Evolutionary conservation across 2,797 vertebrate genomes (phyloP), one percentile per base, ranked within the genome.

Genomic region (Nothura maculosa): DNA sequence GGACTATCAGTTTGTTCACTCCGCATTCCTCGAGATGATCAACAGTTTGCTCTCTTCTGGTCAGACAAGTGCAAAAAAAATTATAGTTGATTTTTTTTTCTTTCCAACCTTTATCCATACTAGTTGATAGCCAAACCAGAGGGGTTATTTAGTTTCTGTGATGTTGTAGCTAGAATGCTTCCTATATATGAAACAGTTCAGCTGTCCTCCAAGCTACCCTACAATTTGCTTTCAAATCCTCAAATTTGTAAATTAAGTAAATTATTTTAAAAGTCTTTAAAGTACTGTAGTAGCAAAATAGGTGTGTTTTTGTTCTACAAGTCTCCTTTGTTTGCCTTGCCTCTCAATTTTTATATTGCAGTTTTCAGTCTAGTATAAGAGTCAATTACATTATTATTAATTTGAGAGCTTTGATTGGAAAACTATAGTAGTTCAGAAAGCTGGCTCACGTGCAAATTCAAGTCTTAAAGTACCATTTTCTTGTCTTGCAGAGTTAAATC

Each of bases 1-100:
- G 92, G 99, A 99, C 91, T 98, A 99, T 96, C 99, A 99, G 94
- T 99, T 99, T 96, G 98, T 99, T 47, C 98, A 99, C 68, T 96
- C 98, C 22, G 92, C 98, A 3, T 99, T 99, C 94, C 97, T 99
- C 86, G 99, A 99, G 97, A 99, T 99, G 99, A 97, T 99, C 89
- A 99, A 99, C 96, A 99, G 99, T 94, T 98, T 99, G 66, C 96
- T 99, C 50, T 99, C 99, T 80, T 99, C 99, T 97, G 99, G 99
- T 98, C 86, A 93, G 89, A 57, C 30, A 55, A 92, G 67, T 91
- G 52, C 30, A 45, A 30, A 74, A 43, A 80, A 64, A 12, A 12
- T 75, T 66, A 32, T 40, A 36, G 6, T 58, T n/a, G n/a, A n/a
- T n/a, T 57, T 92, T 93, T 89, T 48, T 48, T 25, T 25, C 21